These are phyloP conservation scores for Cephalopterus ornatus DNA, from an alignment of 2,113 vertebrate species.

Conservation along the genomic window DNA sequence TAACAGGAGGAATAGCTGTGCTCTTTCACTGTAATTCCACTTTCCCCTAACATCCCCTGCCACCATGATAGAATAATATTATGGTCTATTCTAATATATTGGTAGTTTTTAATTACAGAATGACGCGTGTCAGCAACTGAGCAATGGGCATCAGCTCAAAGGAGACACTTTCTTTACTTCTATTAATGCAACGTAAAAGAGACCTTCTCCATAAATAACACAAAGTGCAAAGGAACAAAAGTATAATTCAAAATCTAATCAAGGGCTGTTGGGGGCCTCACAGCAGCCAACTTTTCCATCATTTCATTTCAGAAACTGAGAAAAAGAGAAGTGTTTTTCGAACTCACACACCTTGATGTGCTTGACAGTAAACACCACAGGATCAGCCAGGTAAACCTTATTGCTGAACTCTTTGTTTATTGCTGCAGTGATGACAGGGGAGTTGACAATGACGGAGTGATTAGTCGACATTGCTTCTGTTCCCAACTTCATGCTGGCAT, in stretches of 20 bases:
- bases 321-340: not conserved
- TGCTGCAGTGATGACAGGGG: conserved; percentile 92
- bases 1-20: conserved; percentile 39
- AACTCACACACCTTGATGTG: conserved; percentile 88
- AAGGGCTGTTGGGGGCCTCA: not conserved
- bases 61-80: conserved; percentile 40
- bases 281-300: not conserved
- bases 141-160: conserved; percentile 16
- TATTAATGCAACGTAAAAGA: not conserved
- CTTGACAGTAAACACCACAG: conserved; percentile 92
- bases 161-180: not conserved
- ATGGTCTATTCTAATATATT: conserved; percentile 22
- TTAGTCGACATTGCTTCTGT: conserved; percentile 91
- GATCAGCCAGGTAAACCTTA: conserved; percentile 95
- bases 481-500: conserved; percentile 94
- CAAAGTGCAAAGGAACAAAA: conserved; percentile 17
- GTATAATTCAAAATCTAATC: conserved; percentile 51
- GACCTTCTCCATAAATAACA: conserved; percentile 32
- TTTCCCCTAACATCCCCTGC: not conserved
- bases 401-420: conserved; percentile 97
- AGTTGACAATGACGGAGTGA: conserved; percentile 96
- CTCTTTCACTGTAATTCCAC: conserved; percentile 26
- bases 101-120: conserved; percentile 50
- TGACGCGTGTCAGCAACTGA: conserved; percentile 29
- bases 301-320: not conserved